Evolutionary conservation across 2,888 invertebrate genomes (phyloP), one percentile per base, ranked within the genome.

Genomic region (Drosophila emarginata): DNA sequence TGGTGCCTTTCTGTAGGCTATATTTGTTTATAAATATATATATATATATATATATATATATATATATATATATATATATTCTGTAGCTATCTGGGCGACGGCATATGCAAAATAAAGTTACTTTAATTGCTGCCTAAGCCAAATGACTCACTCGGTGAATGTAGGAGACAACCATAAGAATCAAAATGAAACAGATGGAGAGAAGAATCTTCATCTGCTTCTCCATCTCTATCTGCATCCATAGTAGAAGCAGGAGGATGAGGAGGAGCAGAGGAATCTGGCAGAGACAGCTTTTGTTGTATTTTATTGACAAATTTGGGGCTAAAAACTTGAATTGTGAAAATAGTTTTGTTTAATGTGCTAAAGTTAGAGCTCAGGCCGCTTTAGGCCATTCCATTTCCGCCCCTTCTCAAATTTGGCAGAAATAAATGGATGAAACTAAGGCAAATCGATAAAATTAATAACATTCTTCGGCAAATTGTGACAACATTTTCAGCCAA

Each of bases 71-170:
- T n/a, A n/a, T 23, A 23, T 28, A 28, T 28, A 28, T 28, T 45
- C 45, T 45, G 18, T 18, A 45, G 45, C 45, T 45, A 12, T 45
- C 7, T 18, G 11, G 18, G 45, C 18, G 18, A 21, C 18, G 65
- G 68, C 75, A 76, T 71, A 76, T 74, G 77, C 75, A 61, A 59
- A 64, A 50, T 40, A 60, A 69, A 61, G 60, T 56, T 37, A 68
- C 72, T 76, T 75, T 80, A 80, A 77, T 80, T 70, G 65, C 67
- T 65, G 65, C 60, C 62, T 56, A 45, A 36, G 71, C 64, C 77
- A 71, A 77, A 76, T 70, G 74, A 64, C 59, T 39, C 53, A 51
- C 53, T 40, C 26, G 18, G 36, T 11, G 54, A 28, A 12, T 21
- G 18, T 11, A 15, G 15, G 15, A 7, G 7, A 32, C 32, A 32